These are phyloP conservation scores for Otus scops DNA, from an alignment of 2,797 vertebrate genomes.

Conservation along the genomic window DNA sequence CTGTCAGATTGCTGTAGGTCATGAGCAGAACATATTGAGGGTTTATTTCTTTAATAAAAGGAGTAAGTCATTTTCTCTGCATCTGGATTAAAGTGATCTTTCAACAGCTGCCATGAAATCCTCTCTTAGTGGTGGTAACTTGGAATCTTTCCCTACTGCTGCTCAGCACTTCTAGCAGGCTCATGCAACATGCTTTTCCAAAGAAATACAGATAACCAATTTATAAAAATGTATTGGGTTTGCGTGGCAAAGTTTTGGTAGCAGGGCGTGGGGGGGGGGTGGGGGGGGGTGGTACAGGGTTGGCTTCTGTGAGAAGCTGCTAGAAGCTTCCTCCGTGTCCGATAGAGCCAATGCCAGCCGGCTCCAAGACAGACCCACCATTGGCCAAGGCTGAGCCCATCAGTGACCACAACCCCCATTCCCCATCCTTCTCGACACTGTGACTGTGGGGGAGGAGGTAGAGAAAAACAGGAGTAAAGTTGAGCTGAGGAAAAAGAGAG, in stretches of 20 bases:
- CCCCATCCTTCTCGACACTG: not conserved
- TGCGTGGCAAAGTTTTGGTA: not conserved
- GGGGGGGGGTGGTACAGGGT: no score
- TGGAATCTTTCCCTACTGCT: not conserved
- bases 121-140: not conserved
- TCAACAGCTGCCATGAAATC: constrained; percentile 4
- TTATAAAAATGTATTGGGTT: not conserved
- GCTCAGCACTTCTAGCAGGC: not conserved
- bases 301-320: not conserved
- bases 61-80: not conserved
- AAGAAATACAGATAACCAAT: not conserved
- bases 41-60: constrained; percentile 25
- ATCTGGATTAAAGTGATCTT: constrained; percentile 38
- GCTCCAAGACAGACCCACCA: no score
- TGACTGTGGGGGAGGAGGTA: not conserved
- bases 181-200: not conserved
- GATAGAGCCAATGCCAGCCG: no score
- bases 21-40: not conserved
- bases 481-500: not conserved
- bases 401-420: not conserved
- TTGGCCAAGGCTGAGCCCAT: no score
- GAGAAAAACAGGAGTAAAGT: not conserved
- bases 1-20: not conserved
- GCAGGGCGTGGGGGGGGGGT: no score
- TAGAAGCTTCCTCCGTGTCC: not conserved